These are phyloP conservation scores for Dasysyrphus albostriatus DNA, from an alignment of 2,888 invertebrate species.

Conservation along the genomic window DNA sequence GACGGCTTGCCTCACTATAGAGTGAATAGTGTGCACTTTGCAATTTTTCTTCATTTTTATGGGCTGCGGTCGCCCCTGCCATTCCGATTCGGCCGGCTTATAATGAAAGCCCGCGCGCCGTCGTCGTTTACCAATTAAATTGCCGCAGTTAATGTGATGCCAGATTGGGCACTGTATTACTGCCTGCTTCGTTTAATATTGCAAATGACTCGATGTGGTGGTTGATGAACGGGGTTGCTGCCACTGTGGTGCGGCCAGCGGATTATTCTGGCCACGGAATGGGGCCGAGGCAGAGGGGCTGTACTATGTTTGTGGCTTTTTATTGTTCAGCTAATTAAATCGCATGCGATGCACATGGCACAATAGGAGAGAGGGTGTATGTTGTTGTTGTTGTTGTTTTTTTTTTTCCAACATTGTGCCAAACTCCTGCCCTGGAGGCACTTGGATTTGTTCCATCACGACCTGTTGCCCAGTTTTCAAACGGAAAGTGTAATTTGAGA, in stretches of 20 bases:
- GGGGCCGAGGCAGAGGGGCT: slow-evolving; percentile 49
- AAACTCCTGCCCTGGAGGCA: slow-evolving; percentile 49
- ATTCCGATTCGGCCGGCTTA: slow-evolving; percentile 50
- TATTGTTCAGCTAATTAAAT: slow-evolving; percentile 73
- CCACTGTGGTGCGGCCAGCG: slow-evolving; percentile 30
- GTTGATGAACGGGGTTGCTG: slow-evolving; percentile 59
- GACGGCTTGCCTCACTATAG: slow-evolving; percentile 4
- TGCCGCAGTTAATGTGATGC: slow-evolving; percentile 74
- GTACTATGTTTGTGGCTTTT: slow-evolving; percentile 69
- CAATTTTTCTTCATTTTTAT: slow-evolving; percentile 75
- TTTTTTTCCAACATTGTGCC: slow-evolving; percentile 32
- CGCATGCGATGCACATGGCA: slow-evolving; percentile 47
- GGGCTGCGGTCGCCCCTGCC: slow-evolving; percentile 73
- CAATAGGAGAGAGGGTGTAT: slow-evolving; percentile 24
- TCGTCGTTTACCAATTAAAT: slow-evolving; percentile 76
- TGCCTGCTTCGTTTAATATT: slow-evolving; percentile 69
- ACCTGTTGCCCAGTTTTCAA: slow-evolving; percentile 64
- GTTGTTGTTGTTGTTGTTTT: slow-evolving; percentile 17
- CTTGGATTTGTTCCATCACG: slow-evolving; percentile 66
- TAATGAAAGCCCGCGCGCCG: slow-evolving; percentile 75
- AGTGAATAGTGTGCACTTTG: slow-evolving; percentile 26
- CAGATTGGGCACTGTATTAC: slow-evolving; percentile 65
- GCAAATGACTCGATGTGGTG: slow-evolving; percentile 66
- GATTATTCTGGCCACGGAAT: slow-evolving; percentile 30
- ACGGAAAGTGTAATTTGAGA: slow-evolving; percentile 67